Evolutionary conservation across 2,888 invertebrate genomes (phyloP).

Genomic region (Eueremaeus valkanovi): DNA sequence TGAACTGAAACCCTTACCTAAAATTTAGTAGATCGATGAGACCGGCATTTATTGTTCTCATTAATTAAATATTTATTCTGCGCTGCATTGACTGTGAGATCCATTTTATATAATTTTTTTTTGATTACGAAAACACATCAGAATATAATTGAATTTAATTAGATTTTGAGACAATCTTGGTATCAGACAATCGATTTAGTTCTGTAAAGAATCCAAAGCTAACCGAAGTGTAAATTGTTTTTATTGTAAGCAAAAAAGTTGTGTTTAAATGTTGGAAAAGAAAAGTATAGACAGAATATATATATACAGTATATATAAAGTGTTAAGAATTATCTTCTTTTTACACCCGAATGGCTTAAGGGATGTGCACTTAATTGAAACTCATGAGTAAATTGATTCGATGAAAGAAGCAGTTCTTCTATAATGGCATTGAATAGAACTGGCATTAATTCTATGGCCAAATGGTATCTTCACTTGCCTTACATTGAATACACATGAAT

Average conservation of each 20-base stretch:
- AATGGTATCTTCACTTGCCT: too few species aligned
- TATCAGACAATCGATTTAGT: too few species aligned
- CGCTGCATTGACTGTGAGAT: too few species aligned
- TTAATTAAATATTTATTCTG: too few species aligned
- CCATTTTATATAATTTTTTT: too few species aligned
- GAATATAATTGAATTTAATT: too few species aligned
- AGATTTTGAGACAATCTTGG: too few species aligned
- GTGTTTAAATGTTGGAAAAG: background rate
- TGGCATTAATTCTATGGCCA: too few species aligned
- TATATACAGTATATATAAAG: background rate
- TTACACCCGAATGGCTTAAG: background rate
- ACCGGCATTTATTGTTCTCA: too few species aligned
- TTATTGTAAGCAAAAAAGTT: background rate
- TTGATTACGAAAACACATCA: too few species aligned
- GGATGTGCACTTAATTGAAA: conserved; percentile 10
- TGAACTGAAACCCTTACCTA: too few species aligned
- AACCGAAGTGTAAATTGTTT: background rate
- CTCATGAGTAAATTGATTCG: background rate
- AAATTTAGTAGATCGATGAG: too few species aligned
- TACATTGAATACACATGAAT: background rate
- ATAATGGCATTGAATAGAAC: background rate
- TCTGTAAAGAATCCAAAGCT: background rate
- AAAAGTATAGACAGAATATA: background rate
- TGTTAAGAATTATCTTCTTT: background rate
- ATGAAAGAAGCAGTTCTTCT: background rate